Evolutionary conservation across 1,140 invertebrate genomes (phyloP).

Genomic region (Drosophila asahinai): DNA sequence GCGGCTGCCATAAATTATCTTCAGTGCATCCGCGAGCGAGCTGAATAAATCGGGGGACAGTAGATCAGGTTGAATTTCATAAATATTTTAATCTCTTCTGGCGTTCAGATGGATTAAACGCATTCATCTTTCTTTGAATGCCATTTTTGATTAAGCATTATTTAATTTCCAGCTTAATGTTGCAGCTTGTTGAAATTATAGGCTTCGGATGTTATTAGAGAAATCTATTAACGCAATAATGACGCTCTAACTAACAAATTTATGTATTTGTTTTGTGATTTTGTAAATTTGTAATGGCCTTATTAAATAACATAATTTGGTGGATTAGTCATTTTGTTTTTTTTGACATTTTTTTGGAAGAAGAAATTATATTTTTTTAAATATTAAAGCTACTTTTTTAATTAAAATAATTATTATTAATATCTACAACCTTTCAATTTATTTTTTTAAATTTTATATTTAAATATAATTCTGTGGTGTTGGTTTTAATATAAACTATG

Average conservation of each 20-base stretch:
- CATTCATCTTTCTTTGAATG: constrained; percentile 7
- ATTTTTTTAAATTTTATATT: no score
- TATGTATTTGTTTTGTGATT: not conserved
- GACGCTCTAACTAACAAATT: not conserved
- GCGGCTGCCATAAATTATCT: constrained; percentile 29
- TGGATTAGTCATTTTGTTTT: not conserved
- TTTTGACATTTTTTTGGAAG: no score
- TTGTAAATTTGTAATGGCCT: not conserved
- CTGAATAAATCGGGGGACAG: constrained; percentile 8
- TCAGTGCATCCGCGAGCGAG: not conserved
- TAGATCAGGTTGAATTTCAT: constrained; percentile 3
- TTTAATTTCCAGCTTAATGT: constrained; percentile 26
- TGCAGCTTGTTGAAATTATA: not conserved
- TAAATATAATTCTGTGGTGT: not conserved
- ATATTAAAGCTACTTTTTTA: not conserved
- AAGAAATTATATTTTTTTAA: no score
- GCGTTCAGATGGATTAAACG: constrained; percentile 11
- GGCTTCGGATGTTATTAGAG: not conserved
- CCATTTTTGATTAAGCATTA: constrained; percentile 10
- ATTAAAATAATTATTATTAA: not conserved
- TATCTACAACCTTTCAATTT: no score
- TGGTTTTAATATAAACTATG: no score
- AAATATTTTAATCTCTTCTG: constrained; percentile 26
- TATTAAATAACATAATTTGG: not conserved
- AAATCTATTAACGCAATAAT: not conserved